Evolutionary conservation across 2,888 invertebrate species (phyloP), one percentile per base, ranked within the genome.

Genomic region (Gibbula magus): DNA sequence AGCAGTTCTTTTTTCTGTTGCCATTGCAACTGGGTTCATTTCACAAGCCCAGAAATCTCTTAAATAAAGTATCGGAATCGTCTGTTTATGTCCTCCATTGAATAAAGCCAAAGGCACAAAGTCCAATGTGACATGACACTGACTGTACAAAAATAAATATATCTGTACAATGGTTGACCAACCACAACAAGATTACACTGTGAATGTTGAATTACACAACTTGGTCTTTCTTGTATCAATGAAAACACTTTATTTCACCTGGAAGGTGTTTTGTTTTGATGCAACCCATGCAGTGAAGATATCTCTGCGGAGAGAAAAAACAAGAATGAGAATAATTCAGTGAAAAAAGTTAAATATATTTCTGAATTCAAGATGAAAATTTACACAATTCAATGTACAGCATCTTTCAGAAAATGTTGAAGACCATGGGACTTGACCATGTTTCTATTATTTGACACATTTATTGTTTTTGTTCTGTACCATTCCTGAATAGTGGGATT

Each of bases 201-300:
- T 29, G 25, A 5, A 25, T 74, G 39, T 74, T n/a, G 70, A 25
- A 73, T 8, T 22, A 51, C 13, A 22, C 39, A 18, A 10, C 20
- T n/a, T 25, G 25, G 61, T 25, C 39, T 22, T 10, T 22, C 39
- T 18, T 25, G 25, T 74, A 7, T 25, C 51, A 22, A 39, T 52
- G 52, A 25, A 20, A 29, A 39, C n/a, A n/a, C 7, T 2, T 29
- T 20, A 35, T 22, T 54, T 82, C 76, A 89, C 83, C 87, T 89
- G 79, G 89, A 84, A 88, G 7, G 86, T 75, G 75, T 82, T 88
- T 95, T 96, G 96, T 94, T 96, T 96, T 90, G 96, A 95, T 84
- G 96, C 96, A 91, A 97, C 97, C 97, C 97, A 97, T 84, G 96
- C 96, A 92, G 96, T 96, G 94, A 96, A 97, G 85, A 98, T 97